phyloP scores from a whole-genome alignment of 2,113 vertebrate species.

The Ammodytes dubius region DNA sequence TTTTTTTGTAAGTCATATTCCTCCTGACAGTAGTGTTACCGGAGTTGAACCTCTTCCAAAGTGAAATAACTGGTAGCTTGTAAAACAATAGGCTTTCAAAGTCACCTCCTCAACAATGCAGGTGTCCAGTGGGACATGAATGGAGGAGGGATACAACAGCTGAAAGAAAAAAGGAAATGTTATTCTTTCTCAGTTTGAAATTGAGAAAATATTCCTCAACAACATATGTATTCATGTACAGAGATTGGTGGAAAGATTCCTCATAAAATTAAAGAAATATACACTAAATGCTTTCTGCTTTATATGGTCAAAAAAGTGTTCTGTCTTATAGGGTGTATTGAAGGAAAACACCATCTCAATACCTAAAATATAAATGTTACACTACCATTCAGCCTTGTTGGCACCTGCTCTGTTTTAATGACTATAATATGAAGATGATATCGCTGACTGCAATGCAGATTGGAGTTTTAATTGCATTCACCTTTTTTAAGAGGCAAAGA shows the following conservation, averaged over 20 bases:
- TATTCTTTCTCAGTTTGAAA: neutral
- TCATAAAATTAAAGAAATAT: conserved; percentile 8
- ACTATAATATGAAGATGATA: conserved; percentile 4
- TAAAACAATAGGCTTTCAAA: conserved; percentile 30
- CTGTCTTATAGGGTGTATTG: neutral
- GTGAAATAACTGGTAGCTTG: conserved; percentile 15
- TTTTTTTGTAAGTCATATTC: conserved; percentile 15
- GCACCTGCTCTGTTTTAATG: conserved; percentile 6
- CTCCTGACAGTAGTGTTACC: neutral
- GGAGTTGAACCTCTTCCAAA: conserved; percentile 2
- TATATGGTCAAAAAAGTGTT: neutral
- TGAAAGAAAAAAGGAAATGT: neutral
- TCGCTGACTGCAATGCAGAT: conserved; percentile 7
- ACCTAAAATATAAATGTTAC: neutral
- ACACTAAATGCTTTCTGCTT: neutral
- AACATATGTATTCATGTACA: neutral
- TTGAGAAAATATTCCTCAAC: neutral
- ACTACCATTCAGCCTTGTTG: neutral
- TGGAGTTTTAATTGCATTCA: conserved; percentile 32
- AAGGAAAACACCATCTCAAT: conserved; percentile 21
- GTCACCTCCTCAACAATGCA: neutral
- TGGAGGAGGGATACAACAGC: neutral
- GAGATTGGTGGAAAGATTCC: neutral
- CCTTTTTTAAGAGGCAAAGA: neutral
- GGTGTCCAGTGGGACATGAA: conserved; percentile 2